Percentiles rank a stretch among this genome's conserved stretches.
These are phyloP conservation scores for Solen grandis DNA, from an alignment of 1,140 invertebrate species.

Conservation along the genomic window DNA sequence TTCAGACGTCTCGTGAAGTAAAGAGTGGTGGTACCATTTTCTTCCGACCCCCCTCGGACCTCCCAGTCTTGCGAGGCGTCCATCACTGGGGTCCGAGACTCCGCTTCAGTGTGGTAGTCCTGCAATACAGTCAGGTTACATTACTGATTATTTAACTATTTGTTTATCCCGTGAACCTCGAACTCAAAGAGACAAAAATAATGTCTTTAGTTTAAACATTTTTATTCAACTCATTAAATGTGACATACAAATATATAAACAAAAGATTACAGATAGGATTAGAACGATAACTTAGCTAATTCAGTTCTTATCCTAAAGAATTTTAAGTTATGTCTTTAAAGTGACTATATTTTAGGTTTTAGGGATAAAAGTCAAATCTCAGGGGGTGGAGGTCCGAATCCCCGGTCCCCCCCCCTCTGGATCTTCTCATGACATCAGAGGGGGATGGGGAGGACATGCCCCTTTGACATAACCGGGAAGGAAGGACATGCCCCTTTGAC, in stretches of 20 bases:
- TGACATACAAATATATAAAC: too few relatives aligned
- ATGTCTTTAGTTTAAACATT: too few relatives aligned
- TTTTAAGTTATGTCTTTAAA: background rate
- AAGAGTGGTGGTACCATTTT: constrained; percentile 22
- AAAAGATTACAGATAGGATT: too few relatives aligned
- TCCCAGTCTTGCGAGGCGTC: constrained; percentile 38
- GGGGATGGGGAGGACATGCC: too few relatives aligned
- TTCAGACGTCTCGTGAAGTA: constrained; percentile 20
- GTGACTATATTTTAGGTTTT: background rate
- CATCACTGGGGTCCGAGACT: constrained; percentile 15
- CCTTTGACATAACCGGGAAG: too few relatives aligned
- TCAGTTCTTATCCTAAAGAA: background rate
- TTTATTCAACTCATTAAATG: too few relatives aligned
- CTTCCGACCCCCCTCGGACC: background rate
- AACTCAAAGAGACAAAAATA: too few relatives aligned
- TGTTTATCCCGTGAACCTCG: too few relatives aligned
- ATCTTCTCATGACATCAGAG: background rate
- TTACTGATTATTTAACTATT: background rate
- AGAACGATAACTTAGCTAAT: too few relatives aligned
- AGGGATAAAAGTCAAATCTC: too few relatives aligned
- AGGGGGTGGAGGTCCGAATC: background rate
- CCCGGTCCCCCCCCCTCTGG: background rate
- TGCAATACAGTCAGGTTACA: background rate
- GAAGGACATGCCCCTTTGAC: too few relatives aligned
- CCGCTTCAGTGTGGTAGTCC: constrained; percentile 31